Percentiles rank a stretch among this genome's conserved stretches.
Evolutionary conservation across 2,888 invertebrate species (phyloP).

Genomic region (Cataglyphis albicans): DNA sequence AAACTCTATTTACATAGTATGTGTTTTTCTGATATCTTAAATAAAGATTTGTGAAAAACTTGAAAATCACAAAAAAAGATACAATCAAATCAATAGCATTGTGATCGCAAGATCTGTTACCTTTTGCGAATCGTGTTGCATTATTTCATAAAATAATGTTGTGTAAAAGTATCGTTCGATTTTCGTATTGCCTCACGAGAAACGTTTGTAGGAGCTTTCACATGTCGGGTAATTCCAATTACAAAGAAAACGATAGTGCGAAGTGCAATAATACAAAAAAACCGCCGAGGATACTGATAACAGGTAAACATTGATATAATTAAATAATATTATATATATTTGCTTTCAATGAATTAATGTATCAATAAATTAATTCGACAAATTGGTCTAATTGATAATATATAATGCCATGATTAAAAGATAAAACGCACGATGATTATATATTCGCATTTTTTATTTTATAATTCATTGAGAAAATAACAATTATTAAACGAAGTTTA

Average conservation of each 20-base stretch:
- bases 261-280: constrained; percentile 62
- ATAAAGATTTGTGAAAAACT: constrained; percentile 5
- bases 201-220: constrained; percentile 21
- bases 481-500: neutral
- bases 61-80: neutral
- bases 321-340: neutral
- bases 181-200: constrained; percentile 27
- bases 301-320: constrained; percentile 84
- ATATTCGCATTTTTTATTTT: neutral
- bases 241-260: constrained; percentile 39
- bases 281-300: constrained; percentile 88
- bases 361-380: constrained; percentile 2
- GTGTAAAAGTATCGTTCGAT: constrained; percentile 41
- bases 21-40: neutral
- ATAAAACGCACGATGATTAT: neutral
- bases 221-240: constrained; percentile 10
- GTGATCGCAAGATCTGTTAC: neutral
- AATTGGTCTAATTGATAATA: neutral
- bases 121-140: neutral
- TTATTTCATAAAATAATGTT: constrained; percentile 49
- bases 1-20: neutral
- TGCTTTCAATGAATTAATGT: neutral
- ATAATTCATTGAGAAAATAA: neutral
- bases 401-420: neutral
- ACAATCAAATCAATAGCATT: neutral